Evolutionary conservation across 37 sponge, comb jelly and placozoan species (phyloP).

Genomic region (Aplysina aerophoba): DNA sequence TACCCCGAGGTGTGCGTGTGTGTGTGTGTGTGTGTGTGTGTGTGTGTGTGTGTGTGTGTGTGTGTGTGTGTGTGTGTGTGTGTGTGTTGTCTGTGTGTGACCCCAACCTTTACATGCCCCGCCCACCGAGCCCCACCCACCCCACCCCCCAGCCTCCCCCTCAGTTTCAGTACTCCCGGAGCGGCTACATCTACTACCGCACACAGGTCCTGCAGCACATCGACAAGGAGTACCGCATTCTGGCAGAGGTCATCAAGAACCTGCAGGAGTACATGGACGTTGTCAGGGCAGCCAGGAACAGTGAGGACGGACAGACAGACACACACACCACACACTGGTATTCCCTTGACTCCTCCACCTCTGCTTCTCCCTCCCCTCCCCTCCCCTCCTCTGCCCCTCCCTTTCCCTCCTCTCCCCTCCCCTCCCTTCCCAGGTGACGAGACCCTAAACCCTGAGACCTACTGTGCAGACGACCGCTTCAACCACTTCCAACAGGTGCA

Average conservation of each 20-base stretch:
- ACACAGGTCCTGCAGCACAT: constrained; percentile 84
- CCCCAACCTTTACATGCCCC: constrained; percentile 33
- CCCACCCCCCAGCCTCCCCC: constrained; percentile 16
- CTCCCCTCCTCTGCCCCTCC: neutral
- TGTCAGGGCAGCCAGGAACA: constrained; percentile 39
- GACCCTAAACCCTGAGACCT: constrained; percentile 55
- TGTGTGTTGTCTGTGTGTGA: constrained; percentile 9
- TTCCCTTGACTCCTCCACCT: neutral
- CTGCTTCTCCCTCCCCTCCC: neutral
- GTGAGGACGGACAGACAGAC: constrained; percentile 40
- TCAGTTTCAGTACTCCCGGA: constrained; percentile 55
- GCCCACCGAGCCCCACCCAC: constrained; percentile 9
- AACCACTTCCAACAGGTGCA: constrained; percentile 68
- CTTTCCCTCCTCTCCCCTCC: neutral
- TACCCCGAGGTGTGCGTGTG: constrained; percentile 68
- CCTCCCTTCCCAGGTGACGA: neutral
- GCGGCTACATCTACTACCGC: constrained; percentile 81
- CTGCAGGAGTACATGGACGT: constrained; percentile 70
- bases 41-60: neutral
- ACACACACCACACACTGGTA: neutral
- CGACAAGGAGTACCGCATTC: constrained; percentile 81
- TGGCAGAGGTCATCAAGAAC: constrained; percentile 74
- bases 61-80: neutral
- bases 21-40: neutral
- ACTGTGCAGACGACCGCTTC: constrained; percentile 68